Evolutionary conservation across 2,113 vertebrate genomes (phyloP).

Genomic region (Pteronura brasiliensis): DNA sequence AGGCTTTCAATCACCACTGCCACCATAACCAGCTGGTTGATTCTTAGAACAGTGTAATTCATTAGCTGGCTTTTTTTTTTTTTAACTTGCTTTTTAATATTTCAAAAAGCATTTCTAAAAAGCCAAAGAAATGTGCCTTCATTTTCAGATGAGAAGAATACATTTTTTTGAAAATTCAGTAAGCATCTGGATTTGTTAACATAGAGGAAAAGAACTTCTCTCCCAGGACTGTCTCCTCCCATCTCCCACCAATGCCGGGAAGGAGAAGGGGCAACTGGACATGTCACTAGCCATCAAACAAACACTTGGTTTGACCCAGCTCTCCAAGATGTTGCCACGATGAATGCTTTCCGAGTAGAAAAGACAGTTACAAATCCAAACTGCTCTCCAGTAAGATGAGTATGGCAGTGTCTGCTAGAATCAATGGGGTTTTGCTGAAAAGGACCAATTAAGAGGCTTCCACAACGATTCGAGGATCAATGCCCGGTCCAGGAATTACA

Average conservation of each 20-base stretch:
- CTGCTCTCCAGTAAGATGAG: background rate
- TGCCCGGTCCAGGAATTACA: background rate
- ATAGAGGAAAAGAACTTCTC: background rate
- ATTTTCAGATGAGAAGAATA: background rate
- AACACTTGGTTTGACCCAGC: background rate
- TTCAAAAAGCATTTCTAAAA: slow-evolving; percentile 32
- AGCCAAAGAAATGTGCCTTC: background rate
- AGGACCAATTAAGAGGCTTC: background rate
- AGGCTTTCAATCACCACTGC: background rate
- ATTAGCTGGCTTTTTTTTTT: background rate
- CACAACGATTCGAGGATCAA: background rate
- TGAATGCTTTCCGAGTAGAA: background rate
- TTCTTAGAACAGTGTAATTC: background rate
- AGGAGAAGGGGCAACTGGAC: background rate
- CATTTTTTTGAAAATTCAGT: background rate
- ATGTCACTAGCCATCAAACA: background rate
- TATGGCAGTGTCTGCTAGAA: background rate
- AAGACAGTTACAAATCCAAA: background rate
- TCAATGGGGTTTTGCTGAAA: background rate
- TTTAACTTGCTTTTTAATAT: background rate
- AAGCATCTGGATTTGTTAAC: background rate
- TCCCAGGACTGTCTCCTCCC: background rate
- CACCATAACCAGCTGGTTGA: background rate
- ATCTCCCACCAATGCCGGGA: background rate
- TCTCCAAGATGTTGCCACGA: background rate